These are phyloP conservation scores for Limnodromus scolopaceus DNA, from an alignment of 2,797 vertebrate species.

Conservation along the genomic window DNA sequence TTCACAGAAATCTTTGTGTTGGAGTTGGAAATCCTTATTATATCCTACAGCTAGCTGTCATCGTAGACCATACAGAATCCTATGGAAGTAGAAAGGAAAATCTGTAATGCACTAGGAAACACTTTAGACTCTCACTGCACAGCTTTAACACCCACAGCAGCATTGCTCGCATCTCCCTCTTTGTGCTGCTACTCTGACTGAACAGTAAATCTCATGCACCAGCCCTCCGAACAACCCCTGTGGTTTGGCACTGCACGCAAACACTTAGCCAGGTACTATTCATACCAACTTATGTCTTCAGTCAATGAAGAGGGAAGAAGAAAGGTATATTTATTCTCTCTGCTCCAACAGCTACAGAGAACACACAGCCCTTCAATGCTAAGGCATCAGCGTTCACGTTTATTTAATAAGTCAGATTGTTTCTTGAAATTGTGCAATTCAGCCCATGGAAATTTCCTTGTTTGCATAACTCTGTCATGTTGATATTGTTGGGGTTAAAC, in stretches of 20 bases:
- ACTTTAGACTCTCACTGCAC: neutral
- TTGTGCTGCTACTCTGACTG: neutral
- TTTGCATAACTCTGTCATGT: slow-evolving; percentile 27
- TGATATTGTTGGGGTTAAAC: slow-evolving; percentile 5
- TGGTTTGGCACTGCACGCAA: neutral
- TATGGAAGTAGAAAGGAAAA: neutral
- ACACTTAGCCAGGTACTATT: neutral
- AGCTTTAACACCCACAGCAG: neutral
- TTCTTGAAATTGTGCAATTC: slow-evolving; percentile 29
- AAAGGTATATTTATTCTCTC: slow-evolving; percentile 39
- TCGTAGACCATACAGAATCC: neutral
- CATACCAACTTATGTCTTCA: neutral
- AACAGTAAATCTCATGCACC: neutral
- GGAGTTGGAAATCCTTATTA: neutral
- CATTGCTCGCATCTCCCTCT: neutral
- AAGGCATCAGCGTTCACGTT: neutral
- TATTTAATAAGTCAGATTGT: slow-evolving; percentile 17
- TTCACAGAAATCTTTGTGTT: neutral
- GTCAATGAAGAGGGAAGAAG: neutral
- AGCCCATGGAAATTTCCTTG: slow-evolving; percentile 58
- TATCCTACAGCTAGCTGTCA: neutral
- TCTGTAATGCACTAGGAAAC: neutral
- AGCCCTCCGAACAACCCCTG: neutral
- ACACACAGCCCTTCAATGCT: neutral
- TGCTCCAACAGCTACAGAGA: slow-evolving; percentile 13